Evolutionary conservation across 2,113 vertebrate genomes (phyloP).

Genomic region (Ancistrus triradiatus): DNA sequence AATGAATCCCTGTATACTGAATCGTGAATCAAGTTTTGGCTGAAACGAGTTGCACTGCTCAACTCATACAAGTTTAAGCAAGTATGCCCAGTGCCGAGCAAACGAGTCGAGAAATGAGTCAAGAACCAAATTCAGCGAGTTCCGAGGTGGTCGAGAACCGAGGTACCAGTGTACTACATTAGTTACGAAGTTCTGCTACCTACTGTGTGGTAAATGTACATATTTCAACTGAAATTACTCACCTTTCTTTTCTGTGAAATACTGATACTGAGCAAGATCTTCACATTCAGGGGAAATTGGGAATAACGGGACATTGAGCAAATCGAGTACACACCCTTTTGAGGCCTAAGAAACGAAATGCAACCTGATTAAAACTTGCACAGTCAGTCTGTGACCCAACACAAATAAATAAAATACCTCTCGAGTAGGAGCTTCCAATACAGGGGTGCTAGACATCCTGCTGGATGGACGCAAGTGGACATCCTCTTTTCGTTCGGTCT

Average conservation of each 20-base stretch:
- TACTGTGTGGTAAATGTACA: too few species aligned
- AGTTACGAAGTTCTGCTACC: too few species aligned
- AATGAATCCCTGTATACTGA: too few species aligned
- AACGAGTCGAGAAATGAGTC: too few species aligned
- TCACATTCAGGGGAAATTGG: constrained; percentile 65
- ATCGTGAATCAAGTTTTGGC: too few species aligned
- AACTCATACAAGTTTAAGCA: too few species aligned
- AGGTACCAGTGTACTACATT: too few species aligned
- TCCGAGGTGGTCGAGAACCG: too few species aligned
- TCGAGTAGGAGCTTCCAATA: constrained; percentile 44
- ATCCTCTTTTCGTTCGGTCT: constrained; percentile 29
- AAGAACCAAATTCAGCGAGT: too few species aligned
- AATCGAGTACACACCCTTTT: constrained; percentile 65
- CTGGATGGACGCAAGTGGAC: neutral
- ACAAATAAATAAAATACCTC: constrained; percentile 39
- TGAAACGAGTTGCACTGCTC: too few species aligned
- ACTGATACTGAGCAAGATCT: constrained; percentile 53
- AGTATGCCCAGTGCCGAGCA: too few species aligned
- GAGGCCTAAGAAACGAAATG: constrained; percentile 50
- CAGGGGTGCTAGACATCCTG: constrained; percentile 5
- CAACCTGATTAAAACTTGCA: neutral
- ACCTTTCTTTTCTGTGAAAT: constrained; percentile 69
- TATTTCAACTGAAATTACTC: constrained; percentile 19
- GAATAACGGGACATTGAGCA: constrained; percentile 73
- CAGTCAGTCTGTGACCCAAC: neutral